Evolutionary conservation across 1,140 invertebrate species (phyloP).

Genomic region (Helicoverpa zea): DNA sequence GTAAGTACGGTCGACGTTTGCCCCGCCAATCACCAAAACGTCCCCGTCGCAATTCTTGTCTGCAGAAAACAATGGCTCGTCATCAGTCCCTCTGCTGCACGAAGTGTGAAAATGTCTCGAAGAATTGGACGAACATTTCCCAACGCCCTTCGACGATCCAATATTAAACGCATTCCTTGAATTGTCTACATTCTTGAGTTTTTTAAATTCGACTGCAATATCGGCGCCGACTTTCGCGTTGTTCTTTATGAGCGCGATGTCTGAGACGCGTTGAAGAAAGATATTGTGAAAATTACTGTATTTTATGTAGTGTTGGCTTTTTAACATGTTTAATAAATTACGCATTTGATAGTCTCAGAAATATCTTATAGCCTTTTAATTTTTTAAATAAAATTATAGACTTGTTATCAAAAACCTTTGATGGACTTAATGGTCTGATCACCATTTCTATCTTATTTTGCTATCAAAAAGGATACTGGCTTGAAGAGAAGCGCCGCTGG

Average conservation of each 20-base stretch:
- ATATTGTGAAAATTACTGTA: constrained; percentile 75
- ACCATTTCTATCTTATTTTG: background rate
- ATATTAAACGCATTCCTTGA: constrained; percentile 64
- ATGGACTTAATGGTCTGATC: background rate
- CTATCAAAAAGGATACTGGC: constrained; percentile 90
- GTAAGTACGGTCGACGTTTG: constrained; percentile 92
- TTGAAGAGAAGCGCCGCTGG: constrained; percentile 92
- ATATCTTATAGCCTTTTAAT: background rate
- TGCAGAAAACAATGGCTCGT: constrained; percentile 46
- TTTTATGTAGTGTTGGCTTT: constrained; percentile 66
- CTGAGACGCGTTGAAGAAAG: constrained; percentile 85
- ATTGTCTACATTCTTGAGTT: constrained; percentile 75
- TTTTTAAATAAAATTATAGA: no score
- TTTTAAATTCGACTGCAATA: constrained; percentile 91
- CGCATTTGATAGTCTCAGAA: constrained; percentile 29
- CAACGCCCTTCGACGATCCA: constrained; percentile 57
- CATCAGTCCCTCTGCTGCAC: constrained; percentile 52
- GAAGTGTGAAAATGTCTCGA: constrained; percentile 69
- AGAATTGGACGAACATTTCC: constrained; percentile 55
- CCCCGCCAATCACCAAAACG: constrained; percentile 94
- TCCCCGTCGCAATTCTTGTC: constrained; percentile 53
- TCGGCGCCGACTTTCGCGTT: constrained; percentile 95
- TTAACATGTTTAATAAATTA: constrained; percentile 61
- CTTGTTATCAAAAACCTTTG: background rate
- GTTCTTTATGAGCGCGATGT: constrained; percentile 96